These are phyloP conservation scores for Silurus lanzhouensis DNA, from an alignment of 2,797 vertebrate genomes.

Conservation along the genomic window DNA sequence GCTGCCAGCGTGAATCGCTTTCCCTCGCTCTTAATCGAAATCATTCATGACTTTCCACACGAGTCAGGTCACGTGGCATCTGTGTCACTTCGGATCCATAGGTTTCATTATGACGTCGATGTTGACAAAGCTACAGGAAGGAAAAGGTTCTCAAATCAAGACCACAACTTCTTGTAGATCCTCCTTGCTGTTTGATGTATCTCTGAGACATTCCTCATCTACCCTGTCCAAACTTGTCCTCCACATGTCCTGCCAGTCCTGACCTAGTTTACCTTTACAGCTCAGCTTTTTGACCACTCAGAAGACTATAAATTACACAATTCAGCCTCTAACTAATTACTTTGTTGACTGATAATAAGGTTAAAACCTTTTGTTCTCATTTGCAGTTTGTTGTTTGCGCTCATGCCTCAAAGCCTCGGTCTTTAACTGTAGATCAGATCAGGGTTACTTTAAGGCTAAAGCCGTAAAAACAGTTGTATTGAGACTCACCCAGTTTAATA, in stretches of 20 bases:
- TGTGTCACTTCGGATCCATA: neutral
- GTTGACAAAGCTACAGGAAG: neutral
- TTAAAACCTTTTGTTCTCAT: neutral
- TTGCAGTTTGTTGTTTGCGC: neutral
- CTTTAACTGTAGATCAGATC: neutral
- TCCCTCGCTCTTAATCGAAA: neutral
- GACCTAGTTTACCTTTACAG: constrained; percentile 8
- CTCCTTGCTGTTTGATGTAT: constrained; percentile 21
- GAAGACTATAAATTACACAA: neutral
- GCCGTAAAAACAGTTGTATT: neutral
- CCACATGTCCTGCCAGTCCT: constrained; percentile 4
- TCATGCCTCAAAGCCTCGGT: neutral
- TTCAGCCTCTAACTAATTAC: neutral
- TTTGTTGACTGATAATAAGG: neutral
- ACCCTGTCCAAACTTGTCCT: constrained; percentile 34
- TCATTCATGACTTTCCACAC: neutral
- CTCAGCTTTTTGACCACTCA: neutral
- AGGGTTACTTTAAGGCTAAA: neutral
- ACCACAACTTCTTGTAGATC: neutral
- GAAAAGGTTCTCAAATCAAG: neutral
- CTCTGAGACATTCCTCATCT: constrained; percentile 30
- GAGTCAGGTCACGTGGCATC: neutral
- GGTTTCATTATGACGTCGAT: neutral
- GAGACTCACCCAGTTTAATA: neutral
- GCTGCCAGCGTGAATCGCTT: neutral